A percentile compares a stretch with the other conserved stretches of the same genome.
Conservation (phyloP, 1,140 invertebrate genomes). For the Antheraea pernyi region DNA sequence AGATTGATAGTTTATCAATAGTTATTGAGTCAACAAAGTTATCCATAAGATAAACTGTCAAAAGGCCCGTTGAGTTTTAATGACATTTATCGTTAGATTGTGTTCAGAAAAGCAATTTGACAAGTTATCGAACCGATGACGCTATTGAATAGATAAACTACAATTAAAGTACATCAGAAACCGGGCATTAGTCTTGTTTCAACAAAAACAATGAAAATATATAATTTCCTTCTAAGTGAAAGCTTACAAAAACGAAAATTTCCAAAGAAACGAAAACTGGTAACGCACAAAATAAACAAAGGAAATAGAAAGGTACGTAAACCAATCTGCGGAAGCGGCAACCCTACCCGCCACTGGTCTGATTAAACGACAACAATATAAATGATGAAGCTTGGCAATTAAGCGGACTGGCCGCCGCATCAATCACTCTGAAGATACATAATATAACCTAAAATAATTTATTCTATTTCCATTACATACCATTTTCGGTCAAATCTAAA, state of each 20-base stretch:
- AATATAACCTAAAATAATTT: background rate
- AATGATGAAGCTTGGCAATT: conserved; percentile 62
- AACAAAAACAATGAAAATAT: background rate
- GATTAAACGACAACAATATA: conserved; percentile 68
- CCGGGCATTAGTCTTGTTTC: too few species aligned
- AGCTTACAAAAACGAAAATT: too few species aligned
- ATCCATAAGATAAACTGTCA: too few species aligned
- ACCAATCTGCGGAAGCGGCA: background rate
- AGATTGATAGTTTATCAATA: too few species aligned
- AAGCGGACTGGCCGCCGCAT: conserved; percentile 47
- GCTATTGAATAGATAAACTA: too few species aligned
- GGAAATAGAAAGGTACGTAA: background rate
- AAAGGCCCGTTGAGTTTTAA: too few species aligned
- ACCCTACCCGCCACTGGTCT: conserved; percentile 21
- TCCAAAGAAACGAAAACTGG: background rate
- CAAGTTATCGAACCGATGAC: too few species aligned
- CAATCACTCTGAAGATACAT: conserved; percentile 40
- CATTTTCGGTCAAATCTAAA: background rate
- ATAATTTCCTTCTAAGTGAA: too few species aligned
- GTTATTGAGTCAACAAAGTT: too few species aligned
- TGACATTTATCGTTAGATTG: too few species aligned
- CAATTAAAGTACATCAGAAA: too few species aligned
- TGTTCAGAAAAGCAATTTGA: too few species aligned
- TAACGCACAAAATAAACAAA: background rate
- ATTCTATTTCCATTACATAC: background rate